Conservation (phyloP, 1,140 invertebrate genomes). For the Pissodes strobi region DNA sequence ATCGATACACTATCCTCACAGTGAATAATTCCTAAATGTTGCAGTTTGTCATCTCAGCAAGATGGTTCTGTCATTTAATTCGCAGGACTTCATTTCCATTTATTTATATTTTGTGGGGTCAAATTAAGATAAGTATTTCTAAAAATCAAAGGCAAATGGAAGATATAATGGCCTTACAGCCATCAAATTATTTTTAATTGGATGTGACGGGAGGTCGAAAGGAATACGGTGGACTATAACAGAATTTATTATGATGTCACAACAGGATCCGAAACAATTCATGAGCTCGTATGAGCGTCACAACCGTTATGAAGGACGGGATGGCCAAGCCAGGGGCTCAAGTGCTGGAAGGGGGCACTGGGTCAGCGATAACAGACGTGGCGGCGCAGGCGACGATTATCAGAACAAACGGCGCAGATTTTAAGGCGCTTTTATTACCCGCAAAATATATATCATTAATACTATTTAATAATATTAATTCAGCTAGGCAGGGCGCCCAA, state of each 20-base stretch:
- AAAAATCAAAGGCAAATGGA: constrained; percentile 15
- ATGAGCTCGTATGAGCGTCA: constrained; percentile 43
- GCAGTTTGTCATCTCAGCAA: no score
- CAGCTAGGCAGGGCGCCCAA: no score
- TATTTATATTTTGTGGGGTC: no score
- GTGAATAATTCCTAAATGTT: no score
- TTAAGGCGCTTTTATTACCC: no score
- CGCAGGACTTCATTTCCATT: neutral
- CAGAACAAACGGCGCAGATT: constrained; percentile 50
- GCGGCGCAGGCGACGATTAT: constrained; percentile 48
- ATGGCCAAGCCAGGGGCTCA: constrained; percentile 59
- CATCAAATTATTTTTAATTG: constrained; percentile 4
- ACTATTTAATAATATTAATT: no score
- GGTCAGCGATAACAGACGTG: constrained; percentile 51
- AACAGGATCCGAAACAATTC: constrained; percentile 46
- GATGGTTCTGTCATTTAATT: no score
- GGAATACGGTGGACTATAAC: constrained; percentile 71
- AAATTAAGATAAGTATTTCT: constrained; percentile 8
- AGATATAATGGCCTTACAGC: neutral
- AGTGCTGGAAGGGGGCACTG: constrained; percentile 49
- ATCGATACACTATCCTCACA: no score
- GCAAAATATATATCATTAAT: no score
- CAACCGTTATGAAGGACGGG: constrained; percentile 67
- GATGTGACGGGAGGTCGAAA: constrained; percentile 17
- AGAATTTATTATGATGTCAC: constrained; percentile 89